These are phyloP conservation scores for Amiota mariae DNA, from an alignment of 2,888 invertebrate species.

Conservation along the genomic window DNA sequence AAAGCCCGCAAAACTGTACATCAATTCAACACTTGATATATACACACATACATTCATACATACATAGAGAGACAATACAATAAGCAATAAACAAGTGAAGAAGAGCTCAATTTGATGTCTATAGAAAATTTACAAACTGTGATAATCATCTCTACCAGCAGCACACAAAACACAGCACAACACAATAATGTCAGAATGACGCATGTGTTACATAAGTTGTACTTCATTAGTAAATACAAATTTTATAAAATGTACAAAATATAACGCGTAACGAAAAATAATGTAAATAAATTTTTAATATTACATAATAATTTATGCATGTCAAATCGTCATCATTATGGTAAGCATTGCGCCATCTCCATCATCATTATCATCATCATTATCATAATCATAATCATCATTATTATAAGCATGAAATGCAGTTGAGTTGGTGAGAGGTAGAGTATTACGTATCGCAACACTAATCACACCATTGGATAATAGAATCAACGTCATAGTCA, in stretches of 20 bases:
- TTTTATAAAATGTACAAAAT: background rate
- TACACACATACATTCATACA: background rate
- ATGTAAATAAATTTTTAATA: background rate
- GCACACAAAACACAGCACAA: too few species aligned
- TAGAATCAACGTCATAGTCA: slow-evolving; percentile 11
- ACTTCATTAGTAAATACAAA: too few species aligned
- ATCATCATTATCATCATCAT: background rate
- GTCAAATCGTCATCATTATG: background rate
- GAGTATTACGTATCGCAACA: too few species aligned
- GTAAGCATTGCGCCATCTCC: background rate
- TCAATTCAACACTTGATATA: slow-evolving; percentile 18
- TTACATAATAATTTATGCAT: too few species aligned
- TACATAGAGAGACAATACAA: too few species aligned
- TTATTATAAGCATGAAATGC: background rate
- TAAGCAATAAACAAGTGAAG: background rate
- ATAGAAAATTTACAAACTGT: background rate
- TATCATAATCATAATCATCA: too few species aligned
- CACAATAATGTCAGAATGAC: too few species aligned
- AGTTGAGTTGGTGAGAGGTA: background rate
- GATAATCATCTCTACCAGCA: background rate
- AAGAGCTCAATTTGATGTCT: too few species aligned
- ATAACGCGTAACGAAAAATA: background rate
- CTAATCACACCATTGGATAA: slow-evolving; percentile 7
- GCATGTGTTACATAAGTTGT: too few species aligned
- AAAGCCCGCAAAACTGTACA: background rate